Base-by-base conservation (phyloP, 2,797 vertebrate species). In the Rousettus madagascariensis region DNA sequence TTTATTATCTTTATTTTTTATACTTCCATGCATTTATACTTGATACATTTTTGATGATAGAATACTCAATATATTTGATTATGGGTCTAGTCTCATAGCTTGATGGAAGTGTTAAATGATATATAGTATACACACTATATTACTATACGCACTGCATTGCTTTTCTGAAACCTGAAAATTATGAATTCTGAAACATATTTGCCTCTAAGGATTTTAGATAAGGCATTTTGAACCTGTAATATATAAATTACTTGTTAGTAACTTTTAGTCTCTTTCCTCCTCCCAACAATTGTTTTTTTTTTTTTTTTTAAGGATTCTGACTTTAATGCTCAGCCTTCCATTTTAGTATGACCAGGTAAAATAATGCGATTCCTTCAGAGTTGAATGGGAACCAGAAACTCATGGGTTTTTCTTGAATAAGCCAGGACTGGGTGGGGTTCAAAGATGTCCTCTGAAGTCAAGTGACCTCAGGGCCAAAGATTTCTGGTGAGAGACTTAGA, bases 1-100 rank as follows among this genome's bases (percentile, higher is more conserved):
- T 63, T 68, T 65, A 28, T 53, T 66, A 12, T 63, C 68, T 72
- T 61, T 93, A 63, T 69, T 86, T 90, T 95, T 85, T 57, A 65
- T 16, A 46, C 38, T 59, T 94, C 53, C 5, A 24, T 66, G 26
- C 9, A 17, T 71, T 30, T 88, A 65, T 46, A 46, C 7, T 53
- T 77, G 43, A 36, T 65, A 49, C 8, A 36, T 84, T 84, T 87
- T 87, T 41, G 8, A 75, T 66, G 51, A 46, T 80, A 36, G 69
- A 26, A 53, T 92, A 30, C 41, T 91, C 86, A 91, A 91, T 87
- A 49, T 75, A 92, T 85, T 94, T 80, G 43, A 87, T 57, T 78
- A 78, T 71, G 74, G 51, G 55, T 49, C 57, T 41, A 94, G 79
- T 5, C 68, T 85, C 22, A 7, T 24, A 75, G 26, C 69, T 66